phyloP scores from a whole-genome alignment of 2,113 vertebrate species.

The Odontesthes bonariensis region DNA sequence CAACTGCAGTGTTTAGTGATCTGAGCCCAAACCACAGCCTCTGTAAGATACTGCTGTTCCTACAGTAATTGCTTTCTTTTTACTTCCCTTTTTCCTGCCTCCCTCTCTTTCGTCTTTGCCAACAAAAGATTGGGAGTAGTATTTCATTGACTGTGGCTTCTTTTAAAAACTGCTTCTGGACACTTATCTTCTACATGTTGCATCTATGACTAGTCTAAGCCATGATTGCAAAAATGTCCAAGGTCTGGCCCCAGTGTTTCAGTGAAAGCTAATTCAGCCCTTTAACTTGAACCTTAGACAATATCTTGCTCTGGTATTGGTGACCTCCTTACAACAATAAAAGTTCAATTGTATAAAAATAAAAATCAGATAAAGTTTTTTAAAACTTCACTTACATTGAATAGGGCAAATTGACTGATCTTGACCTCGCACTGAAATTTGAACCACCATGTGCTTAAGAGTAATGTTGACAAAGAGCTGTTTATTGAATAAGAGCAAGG shows the following conservation, averaged over 20 bases:
- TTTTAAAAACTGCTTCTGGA: conserved; percentile 40
- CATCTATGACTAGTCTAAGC: conserved; percentile 25
- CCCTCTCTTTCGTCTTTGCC: conserved; percentile 41
- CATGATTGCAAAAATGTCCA: conserved; percentile 18
- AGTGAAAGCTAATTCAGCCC: conserved; percentile 13
- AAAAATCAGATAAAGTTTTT: conserved; percentile 5
- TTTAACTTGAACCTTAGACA: conserved; percentile 1
- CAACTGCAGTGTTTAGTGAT: conserved; percentile 33
- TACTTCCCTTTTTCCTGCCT: conserved; percentile 43
- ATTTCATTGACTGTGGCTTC: conserved; percentile 35
- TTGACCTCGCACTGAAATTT: conserved; percentile 16
- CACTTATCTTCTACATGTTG: conserved; percentile 28
- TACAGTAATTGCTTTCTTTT: conserved; percentile 66
- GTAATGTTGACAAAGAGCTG: conserved; percentile 21
- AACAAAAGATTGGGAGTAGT: conserved; percentile 38
- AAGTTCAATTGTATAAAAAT: neutral
- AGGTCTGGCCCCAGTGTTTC: conserved; percentile 32
- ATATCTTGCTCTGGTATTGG: too few species aligned
- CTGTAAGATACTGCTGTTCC: conserved; percentile 55
- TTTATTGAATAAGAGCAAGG: conserved; percentile 1
- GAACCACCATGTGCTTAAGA: neutral
- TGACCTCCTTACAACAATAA: neutral
- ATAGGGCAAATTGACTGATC: conserved; percentile 16
- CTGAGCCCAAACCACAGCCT: conserved; percentile 51
- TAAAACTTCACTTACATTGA: conserved; percentile 3